phyloP scores from a whole-genome alignment of 2,888 invertebrate species.

The Omphaloscelis lunosa region DNA sequence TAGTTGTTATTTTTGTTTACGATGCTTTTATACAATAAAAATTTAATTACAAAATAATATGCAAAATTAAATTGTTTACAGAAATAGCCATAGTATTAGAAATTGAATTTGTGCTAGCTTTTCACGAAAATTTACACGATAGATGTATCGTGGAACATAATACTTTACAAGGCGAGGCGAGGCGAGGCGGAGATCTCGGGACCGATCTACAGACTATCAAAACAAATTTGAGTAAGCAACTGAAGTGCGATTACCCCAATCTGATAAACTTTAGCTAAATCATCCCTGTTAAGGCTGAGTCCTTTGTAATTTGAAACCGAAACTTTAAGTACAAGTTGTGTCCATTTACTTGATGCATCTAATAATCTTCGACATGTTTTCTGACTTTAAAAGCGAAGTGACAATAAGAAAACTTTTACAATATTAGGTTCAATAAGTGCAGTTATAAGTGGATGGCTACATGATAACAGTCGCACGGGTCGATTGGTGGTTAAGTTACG shows the following conservation, averaged over 20 bases:
- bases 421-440: too few species aligned
- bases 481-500: background rate
- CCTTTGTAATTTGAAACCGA: slow-evolving; percentile 35
- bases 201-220: slow-evolving; percentile 70
- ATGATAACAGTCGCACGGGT: background rate
- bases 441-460: background rate
- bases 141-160: slow-evolving; percentile 55
- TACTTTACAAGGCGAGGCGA: slow-evolving; percentile 64
- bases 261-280: slow-evolving; percentile 56
- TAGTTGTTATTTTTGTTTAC: too few species aligned
- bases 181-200: slow-evolving; percentile 69
- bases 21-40: too few species aligned
- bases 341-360: slow-evolving; percentile 41
- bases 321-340: slow-evolving; percentile 22
- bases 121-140: slow-evolving; percentile 38
- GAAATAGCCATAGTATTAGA: too few species aligned
- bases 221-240: slow-evolving; percentile 67
- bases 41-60: too few species aligned
- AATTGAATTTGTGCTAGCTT: slow-evolving; percentile 28
- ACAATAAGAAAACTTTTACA: background rate
- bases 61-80: too few species aligned
- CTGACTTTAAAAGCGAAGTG: background rate
- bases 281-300: slow-evolving; percentile 12
- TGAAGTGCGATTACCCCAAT: slow-evolving; percentile 42
- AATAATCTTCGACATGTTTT: slow-evolving; percentile 10